A percentile compares a stretch with the other conserved stretches of the same genome.
Evolutionary conservation across 2,888 invertebrate species (phyloP).

Genomic region (Ceriagrion tenellum): DNA sequence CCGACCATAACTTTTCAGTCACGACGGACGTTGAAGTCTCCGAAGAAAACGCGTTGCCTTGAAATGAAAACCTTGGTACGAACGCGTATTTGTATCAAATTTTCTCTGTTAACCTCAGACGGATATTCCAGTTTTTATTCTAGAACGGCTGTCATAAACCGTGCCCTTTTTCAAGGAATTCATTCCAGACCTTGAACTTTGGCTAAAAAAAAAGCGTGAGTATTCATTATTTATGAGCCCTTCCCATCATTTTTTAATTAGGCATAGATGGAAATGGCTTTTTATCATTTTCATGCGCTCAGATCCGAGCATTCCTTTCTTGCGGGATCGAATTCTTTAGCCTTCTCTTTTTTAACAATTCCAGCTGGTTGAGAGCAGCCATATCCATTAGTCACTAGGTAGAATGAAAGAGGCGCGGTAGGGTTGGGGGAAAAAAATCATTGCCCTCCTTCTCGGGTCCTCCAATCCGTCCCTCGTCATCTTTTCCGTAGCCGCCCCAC

Average conservation of each 20-base stretch:
- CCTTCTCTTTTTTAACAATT: not conserved
- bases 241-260: not conserved
- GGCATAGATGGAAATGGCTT: not conserved
- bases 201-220: not conserved
- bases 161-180: not conserved
- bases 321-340: not conserved
- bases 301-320: not conserved
- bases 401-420: not conserved
- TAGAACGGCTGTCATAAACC: not conserved
- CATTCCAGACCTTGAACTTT: not conserved
- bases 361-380: not conserved
- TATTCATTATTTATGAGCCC: not conserved
- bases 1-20: not conserved
- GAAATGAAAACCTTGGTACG: not conserved
- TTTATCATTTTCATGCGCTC: constrained; percentile 13
- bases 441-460: not conserved
- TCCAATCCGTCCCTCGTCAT: constrained; percentile 29
- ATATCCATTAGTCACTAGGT: not conserved
- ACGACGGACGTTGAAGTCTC: constrained; percentile 28
- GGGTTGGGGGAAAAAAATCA: not conserved
- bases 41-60: not conserved
- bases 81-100: not conserved
- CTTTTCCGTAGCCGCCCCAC: not conserved
- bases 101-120: not conserved
- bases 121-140: not conserved